These are phyloP conservation scores for Aphis gossypii DNA, from an alignment of 1,140 invertebrate species.

Conservation along the genomic window DNA sequence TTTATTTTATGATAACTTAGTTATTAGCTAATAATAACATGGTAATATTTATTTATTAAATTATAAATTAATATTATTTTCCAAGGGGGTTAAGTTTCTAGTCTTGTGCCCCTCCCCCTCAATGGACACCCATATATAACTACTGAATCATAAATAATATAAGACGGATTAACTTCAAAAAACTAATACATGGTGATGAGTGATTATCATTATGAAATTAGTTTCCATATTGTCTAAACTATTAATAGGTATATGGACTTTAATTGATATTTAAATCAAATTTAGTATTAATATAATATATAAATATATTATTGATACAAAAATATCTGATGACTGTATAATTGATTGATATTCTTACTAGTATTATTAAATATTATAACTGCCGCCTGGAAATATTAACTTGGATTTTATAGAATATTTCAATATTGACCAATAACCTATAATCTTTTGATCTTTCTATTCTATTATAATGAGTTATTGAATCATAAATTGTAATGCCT, in stretches of 20 bases:
- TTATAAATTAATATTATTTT: too few relatives aligned
- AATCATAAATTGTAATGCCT: background rate
- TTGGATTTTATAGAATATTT: background rate
- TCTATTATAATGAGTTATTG: background rate
- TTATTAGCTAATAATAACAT: too few relatives aligned
- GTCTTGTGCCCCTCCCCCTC: too few relatives aligned
- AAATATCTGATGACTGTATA: background rate
- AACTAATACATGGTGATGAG: background rate
- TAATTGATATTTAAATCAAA: background rate
- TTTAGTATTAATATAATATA: background rate
- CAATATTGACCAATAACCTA: background rate
- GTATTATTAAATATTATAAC: background rate
- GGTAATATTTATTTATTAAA: too few relatives aligned
- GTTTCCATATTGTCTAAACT: background rate
- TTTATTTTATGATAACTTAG: too few relatives aligned
- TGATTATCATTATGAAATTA: background rate
- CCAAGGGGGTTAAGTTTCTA: too few relatives aligned
- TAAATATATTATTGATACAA: background rate
- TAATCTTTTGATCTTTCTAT: constrained; percentile 12
- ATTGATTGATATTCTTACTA: background rate
- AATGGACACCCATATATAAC: background rate
- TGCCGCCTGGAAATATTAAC: background rate
- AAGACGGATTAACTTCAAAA: background rate
- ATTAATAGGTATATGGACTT: background rate
- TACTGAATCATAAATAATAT: background rate